Base-by-base conservation (phyloP, 2,797 vertebrate species). In the Ctenopoma multispine region DNA sequence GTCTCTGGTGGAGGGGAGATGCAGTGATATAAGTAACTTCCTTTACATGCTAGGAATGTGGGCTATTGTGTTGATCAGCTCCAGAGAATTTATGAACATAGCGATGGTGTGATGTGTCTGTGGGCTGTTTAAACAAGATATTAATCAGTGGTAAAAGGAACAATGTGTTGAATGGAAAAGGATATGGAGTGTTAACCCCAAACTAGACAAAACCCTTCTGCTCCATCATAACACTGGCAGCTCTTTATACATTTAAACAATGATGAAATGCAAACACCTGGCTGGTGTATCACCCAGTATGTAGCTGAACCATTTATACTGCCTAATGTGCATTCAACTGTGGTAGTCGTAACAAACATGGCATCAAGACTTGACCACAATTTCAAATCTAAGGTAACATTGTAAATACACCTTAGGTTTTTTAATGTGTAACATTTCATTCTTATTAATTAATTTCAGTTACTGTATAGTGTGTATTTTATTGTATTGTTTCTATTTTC, bases 91-190 rank as follows among this genome's bases (percentile, higher is more conserved):
- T 94, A 94, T 93, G 92, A 91, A 94, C 92, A 85, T 77, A 71
- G 79, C 77, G 84, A 90, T 63, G 58, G 87, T 68, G 67, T 85
- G 81, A 91, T 92, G 91, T 87, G 91, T 93, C 90, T 93, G 87
- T 79, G 76, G 84, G 82, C 94, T 95, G 94, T 94, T 95, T 94
- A 94, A 94, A 95, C 94, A 95, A 95, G 94, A 95, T 95, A 92
- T 94, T 94, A 93, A 95, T 94, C 93, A 89, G 92, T 84, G 72
- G 87, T 90, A 83, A 92, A 91, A 80, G 77, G 89, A 95, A 95
- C 94, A 95, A 94, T 94, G 92, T 43, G 3, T 48, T 87, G 83
- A 92, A 90, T 93, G 86, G 92, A 88, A 93, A 89, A 94, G 92
- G 93, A 94, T 93, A 93, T 91, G 88, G 81, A 93, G 85, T 61